Evolutionary conservation across 2,888 invertebrate genomes (phyloP).

Genomic region (Rosalia funebris): DNA sequence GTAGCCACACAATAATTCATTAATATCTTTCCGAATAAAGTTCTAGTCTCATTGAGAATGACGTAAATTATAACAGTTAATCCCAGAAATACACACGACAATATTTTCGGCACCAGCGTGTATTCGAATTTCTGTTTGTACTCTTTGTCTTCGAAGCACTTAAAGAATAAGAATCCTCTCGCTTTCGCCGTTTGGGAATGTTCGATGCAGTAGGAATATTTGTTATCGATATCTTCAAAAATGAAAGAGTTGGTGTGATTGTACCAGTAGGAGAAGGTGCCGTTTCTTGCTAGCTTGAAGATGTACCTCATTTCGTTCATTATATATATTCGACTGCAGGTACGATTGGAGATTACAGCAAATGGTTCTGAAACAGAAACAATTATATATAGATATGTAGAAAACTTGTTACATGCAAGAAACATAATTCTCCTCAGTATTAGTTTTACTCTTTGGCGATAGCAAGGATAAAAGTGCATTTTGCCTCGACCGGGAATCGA

Average conservation of each 20-base stretch:
- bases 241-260: slow-evolving; percentile 37
- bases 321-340: slow-evolving; percentile 36
- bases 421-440: no score
- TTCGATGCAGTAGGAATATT: slow-evolving; percentile 46
- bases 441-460: no score
- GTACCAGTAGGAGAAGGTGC: slow-evolving; percentile 39
- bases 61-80: slow-evolving; percentile 48
- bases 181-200: slow-evolving; percentile 36
- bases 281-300: slow-evolving; percentile 40
- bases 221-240: slow-evolving; percentile 26
- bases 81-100: slow-evolving; percentile 48
- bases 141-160: slow-evolving; percentile 27
- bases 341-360: slow-evolving; percentile 41
- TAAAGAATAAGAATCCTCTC: slow-evolving; percentile 39
- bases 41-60: slow-evolving; percentile 46
- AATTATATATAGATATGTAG: no score
- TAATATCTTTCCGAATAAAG: slow-evolving; percentile 52
- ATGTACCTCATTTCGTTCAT: slow-evolving; percentile 34
- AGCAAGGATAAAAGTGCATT: no score
- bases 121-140: slow-evolving; percentile 42
- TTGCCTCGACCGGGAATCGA: no score
- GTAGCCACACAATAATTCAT: slow-evolving; percentile 50
- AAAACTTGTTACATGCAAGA: no score
- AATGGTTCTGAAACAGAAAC: slow-evolving; percentile 42
- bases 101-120: slow-evolving; percentile 47